Base-by-base conservation (phyloP, 1,140 invertebrate genomes). In the Saxidomus purpurata region DNA sequence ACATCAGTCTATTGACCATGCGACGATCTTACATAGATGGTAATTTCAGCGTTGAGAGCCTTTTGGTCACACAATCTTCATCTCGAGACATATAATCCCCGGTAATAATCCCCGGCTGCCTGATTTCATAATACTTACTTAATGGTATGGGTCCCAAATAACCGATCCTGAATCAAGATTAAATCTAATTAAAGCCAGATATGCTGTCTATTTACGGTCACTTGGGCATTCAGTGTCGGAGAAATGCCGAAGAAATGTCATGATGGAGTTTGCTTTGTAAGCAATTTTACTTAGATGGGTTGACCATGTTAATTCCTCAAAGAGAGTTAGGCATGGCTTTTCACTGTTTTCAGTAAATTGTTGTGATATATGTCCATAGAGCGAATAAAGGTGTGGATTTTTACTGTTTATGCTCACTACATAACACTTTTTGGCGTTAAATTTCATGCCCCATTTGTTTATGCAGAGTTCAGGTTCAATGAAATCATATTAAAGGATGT, bases 321-420 rank as follows among this genome's bases (percentile, higher is more conserved):
- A 74, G 13, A 43, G 43, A 8, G 43, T 43, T 8, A 43, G 15
- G 4, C 43, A 4, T 43, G 15, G 43, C 11, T 36, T 36, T 36
- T n/a, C n/a, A 74, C 11, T 28, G 13, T 74, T 74, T 40, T 74
- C 69, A 11, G 69, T 22, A 36, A 74, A 28, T 74, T 74, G 69
- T 36, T 74, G 13, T 8, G 36, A 28, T 36, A 74, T 74, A 13
- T 74, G 34, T 36, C 40, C 28, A 74, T 4, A 74, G 34, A 74
- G 69, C 1, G 69, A 74, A 74, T 74, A 74, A 6, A 74, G 11
- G 69, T 74, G 69, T 74, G 69, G 69, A n/a, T 36, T 74, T 43
- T 74, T 74, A 31, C n/a, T 74, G 19, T 74, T 36, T 36, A 74
- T n/a, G 19, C 34, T 74, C 15, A 43, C 15, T 8, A 43, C 43